phyloP scores from a whole-genome alignment of 2,797 vertebrate genomes.

The Odontamblyopus lacepedii region DNA sequence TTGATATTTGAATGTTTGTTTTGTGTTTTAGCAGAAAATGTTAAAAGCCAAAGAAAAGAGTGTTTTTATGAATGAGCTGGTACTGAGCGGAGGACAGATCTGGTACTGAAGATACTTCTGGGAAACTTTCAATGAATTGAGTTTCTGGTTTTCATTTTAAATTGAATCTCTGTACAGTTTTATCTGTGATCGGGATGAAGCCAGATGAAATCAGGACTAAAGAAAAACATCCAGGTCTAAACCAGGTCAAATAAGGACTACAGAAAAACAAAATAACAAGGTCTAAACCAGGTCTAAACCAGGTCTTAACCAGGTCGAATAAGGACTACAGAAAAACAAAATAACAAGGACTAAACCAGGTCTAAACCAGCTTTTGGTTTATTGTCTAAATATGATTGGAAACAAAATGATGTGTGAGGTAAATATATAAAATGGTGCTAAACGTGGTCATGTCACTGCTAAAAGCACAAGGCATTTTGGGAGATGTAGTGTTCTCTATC shows the following conservation, averaged over 20 bases:
- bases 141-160: not conserved
- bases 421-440: not conserved
- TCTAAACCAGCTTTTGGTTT: too few relatives aligned
- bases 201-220: too few relatives aligned
- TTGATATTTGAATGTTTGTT: not conserved
- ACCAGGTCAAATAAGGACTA: too few relatives aligned
- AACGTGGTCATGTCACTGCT: not conserved
- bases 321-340: too few relatives aligned
- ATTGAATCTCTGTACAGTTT: too few relatives aligned
- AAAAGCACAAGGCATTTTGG: conserved; percentile 1
- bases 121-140: not conserved
- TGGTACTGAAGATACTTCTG: not conserved
- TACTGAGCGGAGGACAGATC: not conserved
- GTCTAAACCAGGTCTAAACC: too few relatives aligned
- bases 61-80: not conserved
- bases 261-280: too few relatives aligned
- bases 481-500: conserved; percentile 1
- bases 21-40: conserved; percentile 1
- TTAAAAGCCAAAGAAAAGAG: conserved; percentile 4
- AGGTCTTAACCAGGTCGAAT: too few relatives aligned
- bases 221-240: too few relatives aligned
- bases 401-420: not conserved
- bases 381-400: too few relatives aligned
- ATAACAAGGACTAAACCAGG: too few relatives aligned
- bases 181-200: too few relatives aligned